These are phyloP conservation scores for Danio kyathit DNA, from an alignment of 2,797 vertebrate genomes.

Conservation along the genomic window DNA sequence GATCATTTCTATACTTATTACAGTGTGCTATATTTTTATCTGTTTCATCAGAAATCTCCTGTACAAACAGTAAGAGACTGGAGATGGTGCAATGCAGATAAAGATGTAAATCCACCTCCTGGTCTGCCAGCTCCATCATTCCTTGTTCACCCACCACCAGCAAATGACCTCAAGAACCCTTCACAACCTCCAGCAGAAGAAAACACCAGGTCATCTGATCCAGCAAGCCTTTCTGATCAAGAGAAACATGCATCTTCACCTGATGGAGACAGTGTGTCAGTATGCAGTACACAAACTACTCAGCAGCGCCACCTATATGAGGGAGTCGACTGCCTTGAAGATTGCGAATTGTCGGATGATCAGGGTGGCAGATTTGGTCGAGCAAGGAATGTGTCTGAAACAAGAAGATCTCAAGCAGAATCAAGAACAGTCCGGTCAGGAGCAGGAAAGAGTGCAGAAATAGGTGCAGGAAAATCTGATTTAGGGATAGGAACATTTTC, in stretches of 20 bases:
- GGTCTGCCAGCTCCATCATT: not conserved
- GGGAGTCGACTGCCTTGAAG: not conserved
- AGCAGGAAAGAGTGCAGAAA: not conserved
- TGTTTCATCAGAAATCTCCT: slow-evolving; percentile 60
- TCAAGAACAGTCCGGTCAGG: not conserved
- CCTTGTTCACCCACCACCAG: slow-evolving; percentile 1
- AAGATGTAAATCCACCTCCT: slow-evolving; percentile 66
- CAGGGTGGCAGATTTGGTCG: not conserved
- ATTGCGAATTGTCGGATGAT: not conserved
- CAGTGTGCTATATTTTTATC: not conserved
- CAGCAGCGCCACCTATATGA: not conserved
- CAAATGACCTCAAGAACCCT: not conserved
- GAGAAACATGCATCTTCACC: not conserved
- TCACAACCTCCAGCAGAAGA: not conserved
- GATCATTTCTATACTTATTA: not conserved
- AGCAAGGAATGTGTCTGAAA: not conserved
- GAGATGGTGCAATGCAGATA: slow-evolving; percentile 60
- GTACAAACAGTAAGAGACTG: slow-evolving; percentile 33
- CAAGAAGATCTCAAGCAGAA: not conserved
- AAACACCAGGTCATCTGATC: not conserved
- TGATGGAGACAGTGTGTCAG: not conserved
- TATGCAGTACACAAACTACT: not conserved
- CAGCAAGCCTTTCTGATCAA: not conserved
- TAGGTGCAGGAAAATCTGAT: not conserved
- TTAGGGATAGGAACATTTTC: not conserved